phyloP scores from a whole-genome alignment of 1,140 invertebrate species.

The Zeugodacus cucurbitae region DNA sequence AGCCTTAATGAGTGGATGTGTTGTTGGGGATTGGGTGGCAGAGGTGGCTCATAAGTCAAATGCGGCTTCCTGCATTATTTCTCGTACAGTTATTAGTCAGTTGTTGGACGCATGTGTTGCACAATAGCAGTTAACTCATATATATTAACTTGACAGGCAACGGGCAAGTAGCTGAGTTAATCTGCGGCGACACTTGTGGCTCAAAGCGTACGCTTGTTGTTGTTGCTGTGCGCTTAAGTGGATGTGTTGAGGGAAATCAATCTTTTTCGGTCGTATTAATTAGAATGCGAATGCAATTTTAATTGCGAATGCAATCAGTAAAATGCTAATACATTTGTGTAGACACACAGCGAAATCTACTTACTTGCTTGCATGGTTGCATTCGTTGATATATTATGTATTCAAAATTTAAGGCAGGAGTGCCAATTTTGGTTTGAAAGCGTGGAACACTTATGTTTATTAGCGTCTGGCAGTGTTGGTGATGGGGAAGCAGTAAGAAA shows the following conservation, averaged over 20 bases:
- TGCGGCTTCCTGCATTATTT: not conserved
- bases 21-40: not conserved
- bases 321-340: constrained; percentile 35
- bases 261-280: constrained; percentile 65
- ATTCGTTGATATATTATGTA: no score
- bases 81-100: constrained; percentile 25
- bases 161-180: not conserved
- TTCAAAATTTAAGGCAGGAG: no score
- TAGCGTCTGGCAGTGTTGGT: no score
- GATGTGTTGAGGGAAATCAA: constrained; percentile 42
- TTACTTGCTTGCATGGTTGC: no score
- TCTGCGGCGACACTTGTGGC: constrained; percentile 26
- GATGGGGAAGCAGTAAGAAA: no score
- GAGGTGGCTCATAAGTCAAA: constrained; percentile 30
- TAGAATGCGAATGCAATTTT: constrained; percentile 67
- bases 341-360: not conserved
- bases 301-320: constrained; percentile 52
- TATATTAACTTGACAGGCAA: constrained; percentile 6
- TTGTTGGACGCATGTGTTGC: constrained; percentile 34
- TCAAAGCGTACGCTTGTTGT: not conserved
- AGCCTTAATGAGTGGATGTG: no score
- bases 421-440: no score
- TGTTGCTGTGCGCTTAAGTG: not conserved
- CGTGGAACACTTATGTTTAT: no score
- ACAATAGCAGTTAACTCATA: constrained; percentile 9